These are phyloP conservation scores for Rhizoglyphus robini DNA, from an alignment of 1,140 invertebrate genomes.

Conservation along the genomic window DNA sequence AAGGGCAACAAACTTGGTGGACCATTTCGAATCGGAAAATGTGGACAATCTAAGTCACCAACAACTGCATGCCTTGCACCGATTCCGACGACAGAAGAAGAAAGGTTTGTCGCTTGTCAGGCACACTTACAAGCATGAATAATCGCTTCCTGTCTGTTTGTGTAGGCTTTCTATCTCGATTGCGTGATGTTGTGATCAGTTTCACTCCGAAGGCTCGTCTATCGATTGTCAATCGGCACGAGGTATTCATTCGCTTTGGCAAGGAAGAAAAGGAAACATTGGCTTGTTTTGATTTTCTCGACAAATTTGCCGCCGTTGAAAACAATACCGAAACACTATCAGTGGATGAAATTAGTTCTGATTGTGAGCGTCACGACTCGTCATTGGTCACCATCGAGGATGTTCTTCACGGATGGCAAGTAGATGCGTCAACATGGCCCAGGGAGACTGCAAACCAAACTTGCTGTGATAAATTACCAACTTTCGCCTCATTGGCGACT, in stretches of 20 bases:
- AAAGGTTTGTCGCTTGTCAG: constrained; percentile 45
- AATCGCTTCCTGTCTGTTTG: constrained; percentile 35
- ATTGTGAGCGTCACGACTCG: no score
- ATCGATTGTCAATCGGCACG: constrained; percentile 54
- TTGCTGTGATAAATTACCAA: neutral
- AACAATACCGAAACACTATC: neutral
- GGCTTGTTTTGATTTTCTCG: constrained; percentile 60
- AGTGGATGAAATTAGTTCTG: neutral
- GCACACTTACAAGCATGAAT: constrained; percentile 11
- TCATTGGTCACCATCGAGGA: neutral
- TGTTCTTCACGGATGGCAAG: neutral
- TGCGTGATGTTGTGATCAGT: constrained; percentile 38
- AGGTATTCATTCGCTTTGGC: constrained; percentile 60
- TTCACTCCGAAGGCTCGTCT: constrained; percentile 40
- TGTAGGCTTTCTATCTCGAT: constrained; percentile 31
- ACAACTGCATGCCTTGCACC: constrained; percentile 51
- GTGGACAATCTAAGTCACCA: constrained; percentile 35
- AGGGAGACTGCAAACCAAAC: neutral
- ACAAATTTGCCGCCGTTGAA: constrained; percentile 43
- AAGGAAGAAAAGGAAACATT: constrained; percentile 58
- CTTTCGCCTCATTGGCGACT: no score
- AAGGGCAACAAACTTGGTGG: neutral
- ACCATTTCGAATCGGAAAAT: neutral
- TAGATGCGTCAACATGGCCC: no score
- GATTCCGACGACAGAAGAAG: constrained; percentile 50